A percentile compares a stretch with the other conserved stretches of the same genome.
These are phyloP conservation scores for Aplidium turbinatum DNA, from an alignment of 23 tunicate species.

Conservation along the genomic window DNA sequence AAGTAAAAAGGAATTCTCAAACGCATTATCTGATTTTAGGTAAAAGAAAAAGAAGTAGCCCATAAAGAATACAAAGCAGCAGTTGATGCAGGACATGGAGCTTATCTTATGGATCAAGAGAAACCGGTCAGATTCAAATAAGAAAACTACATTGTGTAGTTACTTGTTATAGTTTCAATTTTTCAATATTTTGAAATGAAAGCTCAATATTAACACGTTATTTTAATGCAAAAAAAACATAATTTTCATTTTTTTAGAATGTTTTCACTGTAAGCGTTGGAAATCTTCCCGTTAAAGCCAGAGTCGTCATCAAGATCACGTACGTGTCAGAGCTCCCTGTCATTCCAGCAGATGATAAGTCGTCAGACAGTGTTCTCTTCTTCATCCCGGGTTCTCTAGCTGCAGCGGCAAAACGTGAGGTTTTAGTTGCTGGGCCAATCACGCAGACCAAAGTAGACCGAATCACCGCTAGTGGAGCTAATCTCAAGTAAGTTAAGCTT, in stretches of 20 bases:
- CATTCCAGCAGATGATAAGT: conserved; percentile 16
- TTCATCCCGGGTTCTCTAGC: conserved; percentile 41
- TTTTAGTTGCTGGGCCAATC: conserved; percentile 26
- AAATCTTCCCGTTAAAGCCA: conserved; percentile 65
- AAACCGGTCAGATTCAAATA: conserved; percentile 36
- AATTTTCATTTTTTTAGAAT: conserved; percentile 32
- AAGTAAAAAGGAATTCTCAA: too few species aligned
- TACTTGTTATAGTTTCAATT: background rate
- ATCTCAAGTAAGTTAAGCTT: conserved; percentile 39
- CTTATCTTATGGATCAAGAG: conserved; percentile 92
- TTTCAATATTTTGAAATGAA: background rate
- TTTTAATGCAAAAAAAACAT: background rate
- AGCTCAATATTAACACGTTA: background rate
- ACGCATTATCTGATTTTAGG: too few species aligned
- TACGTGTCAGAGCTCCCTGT: conserved; percentile 65
- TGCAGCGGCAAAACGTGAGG: conserved; percentile 1
- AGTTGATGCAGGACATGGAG: conserved; percentile 81
- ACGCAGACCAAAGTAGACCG: conserved; percentile 50
- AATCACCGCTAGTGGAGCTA: conserved; percentile 14
- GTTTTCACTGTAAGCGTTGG: conserved; percentile 84
- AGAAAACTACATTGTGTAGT: background rate
- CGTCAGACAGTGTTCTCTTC: conserved; percentile 39
- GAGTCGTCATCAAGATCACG: conserved; percentile 73
- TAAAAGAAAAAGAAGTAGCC: conserved; percentile 74
- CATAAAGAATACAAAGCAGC: conserved; percentile 79